These are phyloP conservation scores for Clarias batrachus DNA, from an alignment of 2,113 vertebrate genomes.

Conservation along the genomic window DNA sequence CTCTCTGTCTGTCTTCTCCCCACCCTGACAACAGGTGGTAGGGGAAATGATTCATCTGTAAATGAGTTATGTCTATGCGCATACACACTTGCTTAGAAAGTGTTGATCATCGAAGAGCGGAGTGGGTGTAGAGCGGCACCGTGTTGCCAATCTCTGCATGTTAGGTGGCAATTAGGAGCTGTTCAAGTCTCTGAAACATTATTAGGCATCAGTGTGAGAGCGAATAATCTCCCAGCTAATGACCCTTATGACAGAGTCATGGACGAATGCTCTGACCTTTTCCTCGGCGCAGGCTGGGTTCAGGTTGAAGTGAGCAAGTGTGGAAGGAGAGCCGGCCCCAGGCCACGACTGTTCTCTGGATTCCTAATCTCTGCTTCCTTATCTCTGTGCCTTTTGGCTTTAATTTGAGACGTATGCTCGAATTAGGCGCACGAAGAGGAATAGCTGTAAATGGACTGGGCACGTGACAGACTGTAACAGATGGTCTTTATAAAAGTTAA, in stretches of 20 bases:
- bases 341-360: conserved; percentile 1
- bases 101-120: background rate
- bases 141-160: conserved; percentile 28
- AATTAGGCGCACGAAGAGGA: background rate
- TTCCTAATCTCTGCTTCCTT: background rate
- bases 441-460: background rate
- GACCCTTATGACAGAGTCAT: conserved; percentile 30
- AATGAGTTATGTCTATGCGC: background rate
- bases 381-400: conserved; percentile 1
- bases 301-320: conserved; percentile 35
- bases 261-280: conserved; percentile 52
- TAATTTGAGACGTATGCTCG: conserved; percentile 4
- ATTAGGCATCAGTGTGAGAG: conserved; percentile 7
- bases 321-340: conserved; percentile 17
- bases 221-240: background rate
- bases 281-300: conserved; percentile 51
- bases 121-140: conserved; percentile 17
- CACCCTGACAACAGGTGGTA: background rate
- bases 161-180: conserved; percentile 53
- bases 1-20: background rate
- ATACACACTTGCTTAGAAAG: background rate
- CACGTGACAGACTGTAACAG: background rate
- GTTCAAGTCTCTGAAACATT: background rate
- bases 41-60: background rate
- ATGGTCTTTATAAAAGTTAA: conserved; percentile 3